Evolutionary conservation across 1,140 invertebrate genomes (phyloP).

Genomic region (Anadara kagoshimensis): DNA sequence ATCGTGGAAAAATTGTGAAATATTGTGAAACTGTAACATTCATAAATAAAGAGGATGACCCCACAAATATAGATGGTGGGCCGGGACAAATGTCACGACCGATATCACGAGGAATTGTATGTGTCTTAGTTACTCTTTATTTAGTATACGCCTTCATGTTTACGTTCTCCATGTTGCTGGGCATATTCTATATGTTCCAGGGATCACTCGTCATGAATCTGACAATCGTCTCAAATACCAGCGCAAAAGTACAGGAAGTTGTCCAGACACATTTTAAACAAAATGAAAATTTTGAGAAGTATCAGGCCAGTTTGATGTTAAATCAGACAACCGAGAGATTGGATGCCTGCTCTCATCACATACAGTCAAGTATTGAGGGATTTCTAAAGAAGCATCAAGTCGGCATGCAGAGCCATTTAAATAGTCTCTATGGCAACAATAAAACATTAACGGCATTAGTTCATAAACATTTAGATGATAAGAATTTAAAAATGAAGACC

Average conservation of each 20-base stretch:
- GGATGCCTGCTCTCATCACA: constrained; percentile 55
- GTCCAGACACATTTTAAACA: constrained; percentile 47
- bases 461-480: constrained; percentile 45
- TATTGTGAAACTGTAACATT: constrained; percentile 9
- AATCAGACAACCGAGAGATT: constrained; percentile 47
- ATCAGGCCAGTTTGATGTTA: constrained; percentile 48
- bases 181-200: constrained; percentile 55
- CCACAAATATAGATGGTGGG: constrained; percentile 8
- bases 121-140: constrained; percentile 53
- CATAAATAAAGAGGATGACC: constrained; percentile 27
- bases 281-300: constrained; percentile 51
- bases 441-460: constrained; percentile 44
- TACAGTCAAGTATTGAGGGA: constrained; percentile 44
- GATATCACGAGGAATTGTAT: constrained; percentile 40
- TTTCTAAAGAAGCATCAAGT: constrained; percentile 39
- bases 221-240: constrained; percentile 45
- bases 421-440: constrained; percentile 44
- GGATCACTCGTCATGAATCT: constrained; percentile 43
- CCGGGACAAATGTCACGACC: constrained; percentile 17
- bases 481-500: constrained; percentile 43
- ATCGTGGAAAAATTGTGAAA: no score
- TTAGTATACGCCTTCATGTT: constrained; percentile 61
- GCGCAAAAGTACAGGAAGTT: constrained; percentile 46
- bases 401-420: constrained; percentile 39
- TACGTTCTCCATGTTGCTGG: constrained; percentile 59